Percentiles rank a stretch among this genome's conserved stretches.
Conservation (phyloP, 1,140 invertebrate genomes). For the Eumeta japonica region DNA sequence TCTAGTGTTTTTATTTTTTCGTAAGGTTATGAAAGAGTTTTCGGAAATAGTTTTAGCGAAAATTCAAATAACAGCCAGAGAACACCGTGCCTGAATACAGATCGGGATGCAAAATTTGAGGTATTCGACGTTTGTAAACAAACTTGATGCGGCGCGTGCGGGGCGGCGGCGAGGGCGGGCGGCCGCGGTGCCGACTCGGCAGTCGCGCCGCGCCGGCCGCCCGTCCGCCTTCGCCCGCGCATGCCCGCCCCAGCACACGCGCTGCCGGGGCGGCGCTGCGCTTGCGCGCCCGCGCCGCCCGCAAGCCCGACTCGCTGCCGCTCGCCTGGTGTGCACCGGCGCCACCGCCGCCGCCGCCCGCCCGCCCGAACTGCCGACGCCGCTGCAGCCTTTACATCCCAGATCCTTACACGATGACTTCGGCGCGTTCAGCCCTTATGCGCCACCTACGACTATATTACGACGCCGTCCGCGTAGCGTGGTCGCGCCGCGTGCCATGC, state of each 20-base stretch:
- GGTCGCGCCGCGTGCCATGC: conserved; percentile 41
- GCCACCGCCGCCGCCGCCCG: conserved; percentile 47
- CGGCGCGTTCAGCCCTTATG: conserved; percentile 59
- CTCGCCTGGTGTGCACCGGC: conserved; percentile 35
- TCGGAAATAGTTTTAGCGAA: no score
- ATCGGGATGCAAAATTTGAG: no score
- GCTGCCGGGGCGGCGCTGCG: conserved; percentile 44
- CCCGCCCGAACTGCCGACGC: conserved; percentile 44
- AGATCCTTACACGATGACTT: conserved; percentile 49
- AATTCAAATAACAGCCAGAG: no score
- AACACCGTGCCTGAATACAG: no score
- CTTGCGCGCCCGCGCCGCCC: conserved; percentile 46
- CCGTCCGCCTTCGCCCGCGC: conserved; percentile 20
- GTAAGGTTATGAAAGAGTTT: no score
- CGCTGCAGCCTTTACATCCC: conserved; percentile 31
- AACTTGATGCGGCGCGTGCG: no score
- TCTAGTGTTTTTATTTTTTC: no score
- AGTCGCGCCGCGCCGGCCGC: conserved; percentile 41
- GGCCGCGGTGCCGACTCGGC: no score
- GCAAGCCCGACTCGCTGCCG: conserved; percentile 43
- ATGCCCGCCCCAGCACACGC: conserved; percentile 23
- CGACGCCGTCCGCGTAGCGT: conserved; percentile 48
- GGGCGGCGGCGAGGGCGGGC: no score
- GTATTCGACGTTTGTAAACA: no score
- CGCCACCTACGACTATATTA: conserved; percentile 47